Conservation (phyloP, 1,140 invertebrate genomes). For the Pomacea maculata region DNA sequence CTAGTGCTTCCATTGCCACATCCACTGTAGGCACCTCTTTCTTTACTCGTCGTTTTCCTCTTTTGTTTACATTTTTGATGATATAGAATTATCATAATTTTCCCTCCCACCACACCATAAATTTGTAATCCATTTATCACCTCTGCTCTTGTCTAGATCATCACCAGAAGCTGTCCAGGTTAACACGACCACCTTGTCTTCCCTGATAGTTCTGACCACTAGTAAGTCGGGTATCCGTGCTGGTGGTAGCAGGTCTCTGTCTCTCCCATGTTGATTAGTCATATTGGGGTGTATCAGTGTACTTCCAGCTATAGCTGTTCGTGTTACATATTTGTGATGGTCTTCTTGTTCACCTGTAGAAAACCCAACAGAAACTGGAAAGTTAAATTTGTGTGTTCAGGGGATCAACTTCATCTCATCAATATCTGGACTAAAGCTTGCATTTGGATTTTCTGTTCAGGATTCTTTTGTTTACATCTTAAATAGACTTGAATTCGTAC, state of each 20-base stretch:
- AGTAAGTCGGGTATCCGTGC: conserved; percentile 57
- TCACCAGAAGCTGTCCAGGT: conserved; percentile 44
- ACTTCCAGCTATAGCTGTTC: conserved; percentile 22
- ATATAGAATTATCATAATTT: too few relatives aligned
- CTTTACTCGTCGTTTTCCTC: too few relatives aligned
- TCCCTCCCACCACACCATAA: too few relatives aligned
- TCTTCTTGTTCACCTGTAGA: too few relatives aligned
- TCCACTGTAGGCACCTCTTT: too few relatives aligned
- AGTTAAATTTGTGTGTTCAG: background rate
- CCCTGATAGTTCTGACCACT: conserved; percentile 35
- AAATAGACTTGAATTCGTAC: too few relatives aligned
- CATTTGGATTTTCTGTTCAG: too few relatives aligned
- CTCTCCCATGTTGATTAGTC: background rate
- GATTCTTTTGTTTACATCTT: too few relatives aligned
- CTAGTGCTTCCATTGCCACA: too few relatives aligned
- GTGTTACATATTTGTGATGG: conserved; percentile 1
- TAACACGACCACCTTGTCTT: conserved; percentile 43
- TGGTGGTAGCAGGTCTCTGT: conserved; percentile 53
- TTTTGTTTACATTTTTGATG: too few relatives aligned
- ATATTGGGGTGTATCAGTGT: conserved; percentile 3
- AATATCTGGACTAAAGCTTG: background rate
- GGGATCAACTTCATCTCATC: too few relatives aligned
- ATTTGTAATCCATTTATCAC: conserved; percentile 21
- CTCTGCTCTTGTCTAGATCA: conserved; percentile 44
- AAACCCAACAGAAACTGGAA: too few relatives aligned